Evolutionary conservation across 2,113 vertebrate genomes (phyloP), one percentile per base, ranked within the genome.

Genomic region (Oenanthe melanoleuca): DNA sequence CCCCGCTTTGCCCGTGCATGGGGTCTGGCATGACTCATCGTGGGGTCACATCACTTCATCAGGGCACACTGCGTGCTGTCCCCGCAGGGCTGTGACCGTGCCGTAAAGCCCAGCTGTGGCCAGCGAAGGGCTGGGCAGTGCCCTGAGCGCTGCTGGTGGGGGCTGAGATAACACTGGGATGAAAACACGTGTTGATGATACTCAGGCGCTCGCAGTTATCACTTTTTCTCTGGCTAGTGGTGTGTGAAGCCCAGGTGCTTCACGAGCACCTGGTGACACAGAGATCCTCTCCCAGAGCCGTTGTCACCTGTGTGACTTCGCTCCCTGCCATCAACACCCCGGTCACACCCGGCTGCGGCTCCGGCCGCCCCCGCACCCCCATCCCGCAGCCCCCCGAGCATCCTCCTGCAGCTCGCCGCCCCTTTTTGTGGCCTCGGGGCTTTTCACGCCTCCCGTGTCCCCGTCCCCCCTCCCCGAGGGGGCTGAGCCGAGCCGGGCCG

Each of bases 1-100:
- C 3, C 19, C 44, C 25, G 1, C 16, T 23, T n/a, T 34, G 49
- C 17, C 29, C 1, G 4, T 1, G 1, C 33, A 0, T 3, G 2
- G 3, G 38, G 18, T 8, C 56, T 14, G 72, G 63, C 79, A 33
- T 8, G 64, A 2, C 45, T 55, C 3, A 1, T 49, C 44, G 5
- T 44, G 4, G 2, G 9, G 61, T 59, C 83, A 55, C 66, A 29
- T 77, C 72, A 4, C 67, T 22, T 17, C 71, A 8, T 22, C 25
- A 0, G 79, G 80, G 69, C 49, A 23, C 4, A 1, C 34, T 6
- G 59, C 53, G 45, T 2, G 53, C 69, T 2, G 3, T 5, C 72
- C 77, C 73, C n/a, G 7, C 6, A 4, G 82, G 18, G 55, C 88
- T 0, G 11, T 64, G 72, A 40, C 84, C 8, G 4, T 1, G 8